These are phyloP conservation scores for Cosmia pyralina DNA, from an alignment of 2,888 invertebrate species.

Conservation along the genomic window DNA sequence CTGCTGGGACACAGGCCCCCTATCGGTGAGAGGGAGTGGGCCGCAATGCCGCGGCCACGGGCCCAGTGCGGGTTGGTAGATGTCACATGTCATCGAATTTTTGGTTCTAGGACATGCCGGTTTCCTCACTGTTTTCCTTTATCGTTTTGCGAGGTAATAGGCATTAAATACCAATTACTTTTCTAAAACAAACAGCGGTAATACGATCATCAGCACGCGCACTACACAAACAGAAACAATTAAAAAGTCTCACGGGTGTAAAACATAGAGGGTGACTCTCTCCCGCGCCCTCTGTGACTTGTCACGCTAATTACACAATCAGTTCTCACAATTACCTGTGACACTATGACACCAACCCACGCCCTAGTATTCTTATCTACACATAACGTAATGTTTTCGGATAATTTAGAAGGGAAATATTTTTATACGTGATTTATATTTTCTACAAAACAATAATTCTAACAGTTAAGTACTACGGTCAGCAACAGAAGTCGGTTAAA, in stretches of 20 bases:
- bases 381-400: constrained; percentile 39
- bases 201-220: constrained; percentile 49
- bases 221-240: constrained; percentile 78
- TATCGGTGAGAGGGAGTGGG: too few relatives aligned
- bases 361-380: constrained; percentile 56
- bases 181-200: constrained; percentile 57
- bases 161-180: constrained; percentile 52
- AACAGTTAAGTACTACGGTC: too few relatives aligned
- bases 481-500: too few relatives aligned
- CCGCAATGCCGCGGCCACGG: too few relatives aligned
- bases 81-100: too few relatives aligned
- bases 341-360: constrained; percentile 66
- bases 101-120: too few relatives aligned
- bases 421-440: not conserved
- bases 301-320: constrained; percentile 88
- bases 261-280: constrained; percentile 78
- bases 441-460: not conserved
- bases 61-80: too few relatives aligned
- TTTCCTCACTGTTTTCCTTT: too few relatives aligned
- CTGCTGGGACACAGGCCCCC: too few relatives aligned
- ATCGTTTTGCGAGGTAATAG: constrained; percentile 3
- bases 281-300: constrained; percentile 87
- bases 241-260: constrained; percentile 87
- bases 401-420: constrained; percentile 21
- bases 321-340: constrained; percentile 88